Conservation (phyloP, 2,888 invertebrate species). For the Labia minor region DNA sequence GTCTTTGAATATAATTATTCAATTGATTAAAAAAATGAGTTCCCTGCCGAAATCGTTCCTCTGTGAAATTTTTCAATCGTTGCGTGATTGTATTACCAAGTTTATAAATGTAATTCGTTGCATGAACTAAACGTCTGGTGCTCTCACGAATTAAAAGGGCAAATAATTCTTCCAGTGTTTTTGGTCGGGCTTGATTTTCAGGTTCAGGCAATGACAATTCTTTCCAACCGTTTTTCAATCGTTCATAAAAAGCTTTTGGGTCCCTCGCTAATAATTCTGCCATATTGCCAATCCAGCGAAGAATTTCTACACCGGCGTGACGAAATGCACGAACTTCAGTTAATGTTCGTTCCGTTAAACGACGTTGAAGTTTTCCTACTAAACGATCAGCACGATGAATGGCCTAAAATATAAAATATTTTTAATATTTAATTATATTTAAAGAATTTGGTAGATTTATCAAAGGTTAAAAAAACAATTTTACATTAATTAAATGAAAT, state of each 20-base stretch:
- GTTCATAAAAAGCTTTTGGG: conserved; percentile 59
- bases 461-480: neutral
- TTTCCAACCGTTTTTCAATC: conserved; percentile 60
- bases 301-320: conserved; percentile 62
- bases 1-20: neutral
- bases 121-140: conserved; percentile 63
- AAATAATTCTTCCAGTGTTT: conserved; percentile 63
- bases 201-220: conserved; percentile 66
- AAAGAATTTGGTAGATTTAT: neutral
- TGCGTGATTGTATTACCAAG: conserved; percentile 49
- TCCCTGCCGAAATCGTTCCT: neutral
- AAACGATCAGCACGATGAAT: conserved; percentile 68
- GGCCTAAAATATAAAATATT: conserved; percentile 41
- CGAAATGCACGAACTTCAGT: conserved; percentile 70
- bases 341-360: conserved; percentile 64
- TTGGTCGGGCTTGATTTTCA: conserved; percentile 72
- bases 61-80: conserved; percentile 27
- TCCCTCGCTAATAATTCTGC: conserved; percentile 69
- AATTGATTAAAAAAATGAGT: neutral
- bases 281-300: conserved; percentile 64
- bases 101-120: conserved; percentile 57
- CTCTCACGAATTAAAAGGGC: conserved; percentile 67
- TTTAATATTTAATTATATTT: neutral
- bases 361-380: conserved; percentile 61
- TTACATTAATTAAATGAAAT: neutral